phyloP scores from a whole-genome alignment of 2,888 invertebrate species.

The Patella depressa region DNA sequence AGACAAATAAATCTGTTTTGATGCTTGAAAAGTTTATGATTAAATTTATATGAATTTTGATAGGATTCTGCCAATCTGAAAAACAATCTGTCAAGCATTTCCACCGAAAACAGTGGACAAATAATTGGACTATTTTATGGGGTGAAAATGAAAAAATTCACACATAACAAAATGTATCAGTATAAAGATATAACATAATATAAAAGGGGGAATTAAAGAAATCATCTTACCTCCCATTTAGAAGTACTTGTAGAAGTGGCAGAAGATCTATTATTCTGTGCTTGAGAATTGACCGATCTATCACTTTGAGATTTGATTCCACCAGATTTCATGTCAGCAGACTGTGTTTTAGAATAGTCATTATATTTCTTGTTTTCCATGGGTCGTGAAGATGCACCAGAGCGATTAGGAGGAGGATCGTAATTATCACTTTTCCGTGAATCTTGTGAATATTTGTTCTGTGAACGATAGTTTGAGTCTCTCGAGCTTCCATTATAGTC shows the following conservation, averaged over 20 bases:
- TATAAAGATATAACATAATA: too few relatives aligned
- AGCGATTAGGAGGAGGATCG: constrained; percentile 12
- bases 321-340: constrained; percentile 27
- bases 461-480: constrained; percentile 16
- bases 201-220: too few relatives aligned
- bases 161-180: too few relatives aligned
- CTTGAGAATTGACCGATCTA: background rate
- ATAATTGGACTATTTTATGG: too few relatives aligned
- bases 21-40: too few relatives aligned
- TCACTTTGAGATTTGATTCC: constrained; percentile 25
- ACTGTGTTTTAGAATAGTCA: constrained; percentile 28
- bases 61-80: too few relatives aligned
- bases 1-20: too few relatives aligned
- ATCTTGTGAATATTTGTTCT: constrained; percentile 29
- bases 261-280: background rate
- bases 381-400: background rate
- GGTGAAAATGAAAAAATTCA: too few relatives aligned
- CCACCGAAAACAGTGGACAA: too few relatives aligned
- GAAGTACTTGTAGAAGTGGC: background rate
- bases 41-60: too few relatives aligned
- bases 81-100: too few relatives aligned
- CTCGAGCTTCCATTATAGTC: constrained; percentile 15
- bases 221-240: background rate
- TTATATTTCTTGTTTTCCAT: constrained; percentile 26
- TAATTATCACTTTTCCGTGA: constrained; percentile 28